Evolutionary conservation across 2,113 vertebrate species (phyloP), one percentile per base, ranked within the genome.

Genomic region (Sporophila hypoxantha): DNA sequence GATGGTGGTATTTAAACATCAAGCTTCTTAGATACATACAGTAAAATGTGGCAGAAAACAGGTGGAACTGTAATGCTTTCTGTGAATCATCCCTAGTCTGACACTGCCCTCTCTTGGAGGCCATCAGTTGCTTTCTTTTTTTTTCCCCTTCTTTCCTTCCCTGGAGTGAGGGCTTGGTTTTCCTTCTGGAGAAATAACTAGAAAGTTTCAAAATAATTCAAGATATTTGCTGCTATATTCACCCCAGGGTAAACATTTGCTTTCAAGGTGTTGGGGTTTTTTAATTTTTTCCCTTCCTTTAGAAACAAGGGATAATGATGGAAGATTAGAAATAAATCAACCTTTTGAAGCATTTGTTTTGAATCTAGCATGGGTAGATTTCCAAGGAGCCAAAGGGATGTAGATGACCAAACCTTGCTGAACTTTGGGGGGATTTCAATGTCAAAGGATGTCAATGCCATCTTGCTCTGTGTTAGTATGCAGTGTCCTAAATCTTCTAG

Each of bases 91-190:
- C 77, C 27, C 41, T 69, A 26, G 88, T 84, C 76, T 62, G 50
- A 89, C 41, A 14, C 47, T 94, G 95, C 94, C 96, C 94, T 91
- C 96, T 94, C 26, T 66, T 93, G 95, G 88, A 78, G 7, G 2
- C 20, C 22, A 27, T 52, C 26, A 32, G 32, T 37, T 74, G 26
- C 37, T 71, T 65, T 64, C n/a, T 30, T 5, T 16, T 29, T 18
- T 17, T 12, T 7, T 11, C 6, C 27, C 11, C 14, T 25, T 17
- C 12, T 23, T 26, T 9, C 10, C 25, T 20, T 18, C 17, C 6
- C 42, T 2, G 1, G 12, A 13, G 2, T 10, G 2, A 3, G 3
- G 8, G 7, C n/a, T 47, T 61, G 2, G 4, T 68, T 47, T 3
- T 39, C 10, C 4, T 42, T 68, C 61, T 37, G 8, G 21, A 73